Percentiles rank a stretch among this genome's conserved stretches.
Evolutionary conservation across 2,888 invertebrate genomes (phyloP).

Genomic region (Apodemia mormo): DNA sequence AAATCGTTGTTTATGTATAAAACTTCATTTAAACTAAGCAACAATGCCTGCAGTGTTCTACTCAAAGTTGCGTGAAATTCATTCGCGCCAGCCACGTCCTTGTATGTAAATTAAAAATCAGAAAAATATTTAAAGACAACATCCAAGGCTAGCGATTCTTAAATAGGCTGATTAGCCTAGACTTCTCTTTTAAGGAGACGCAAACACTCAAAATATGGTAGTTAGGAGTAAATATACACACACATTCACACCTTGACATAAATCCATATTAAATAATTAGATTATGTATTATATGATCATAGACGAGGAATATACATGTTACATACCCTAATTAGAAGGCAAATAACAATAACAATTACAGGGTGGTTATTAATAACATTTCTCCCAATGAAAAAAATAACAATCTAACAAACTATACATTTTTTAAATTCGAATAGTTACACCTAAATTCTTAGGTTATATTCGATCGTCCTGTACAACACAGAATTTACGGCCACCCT

Average conservation of each 20-base stretch:
- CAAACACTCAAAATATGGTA: not conserved
- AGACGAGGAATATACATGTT: not conserved
- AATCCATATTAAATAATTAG: too few species aligned
- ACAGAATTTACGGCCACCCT: not conserved
- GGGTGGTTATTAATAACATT: not conserved
- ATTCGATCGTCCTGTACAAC: not conserved
- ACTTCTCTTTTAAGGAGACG: not conserved
- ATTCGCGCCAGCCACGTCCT: not conserved
- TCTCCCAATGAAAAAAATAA: not conserved
- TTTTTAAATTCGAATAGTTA: not conserved
- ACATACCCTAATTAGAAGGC: not conserved
- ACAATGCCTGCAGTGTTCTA: constrained; percentile 12
- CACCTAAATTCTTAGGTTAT: not conserved
- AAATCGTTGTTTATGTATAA: constrained; percentile 17
- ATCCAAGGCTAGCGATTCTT: not conserved
- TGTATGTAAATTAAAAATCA: constrained; percentile 8
- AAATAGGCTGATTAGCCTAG: not conserved
- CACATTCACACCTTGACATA: not conserved
- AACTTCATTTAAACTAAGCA: constrained; percentile 17
- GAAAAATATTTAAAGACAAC: constrained; percentile 7
- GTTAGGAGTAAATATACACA: not conserved
- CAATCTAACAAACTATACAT: not conserved
- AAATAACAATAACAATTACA: not conserved
- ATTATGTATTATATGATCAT: not conserved
- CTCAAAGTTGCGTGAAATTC: constrained; percentile 10